Evolutionary conservation across 2,113 vertebrate species (phyloP), one percentile per base, ranked within the genome.

Genomic region (Axis porcinus): DNA sequence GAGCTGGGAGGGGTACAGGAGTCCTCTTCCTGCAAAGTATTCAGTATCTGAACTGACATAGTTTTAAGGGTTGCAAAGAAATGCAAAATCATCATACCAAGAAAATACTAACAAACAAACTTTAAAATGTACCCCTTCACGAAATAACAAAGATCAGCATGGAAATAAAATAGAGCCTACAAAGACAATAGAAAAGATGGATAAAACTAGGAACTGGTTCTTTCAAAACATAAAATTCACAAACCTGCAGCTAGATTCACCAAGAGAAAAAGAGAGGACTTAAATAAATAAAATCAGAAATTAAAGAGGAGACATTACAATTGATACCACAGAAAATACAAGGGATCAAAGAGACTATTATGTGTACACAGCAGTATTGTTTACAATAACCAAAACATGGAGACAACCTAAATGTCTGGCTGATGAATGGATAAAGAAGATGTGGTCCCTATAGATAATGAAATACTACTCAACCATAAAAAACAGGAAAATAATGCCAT

Each of bases 71-170:
- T 74, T 96, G 86, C 36, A 82, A 93, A 97, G 82, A 96, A 97
- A 96, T 64, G 55, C 14, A 92, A 84, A 93, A 96, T 86, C 91
- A 96, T 82, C 52, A 10, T 74, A 89, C 62, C 12, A 94, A 96
- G 81, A 97, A 94, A 95, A 95, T 21, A 93, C 57, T 79, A n/a
- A 50, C 36, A 54, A 96, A 64, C 36, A 84, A 87, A 91, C 57
- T 95, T 97, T 91, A 85, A 94, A 98, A 88, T 43, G 27, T 74
- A 95, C 57, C 58, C 55, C 47, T 79, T 96, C 62, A 30, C 92
- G 33, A 83, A 36, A 55, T 55, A 15, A 55, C 81, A 83, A 83
- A 83, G 33, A 55, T 55, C 21, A 83, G 12, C n/a, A 13, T 36
- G 50, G 33, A 83, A 55, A 55, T 83, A 55, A 82, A 21, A 50